These are phyloP conservation scores for Latrodectus hesperus DNA, from an alignment of 2,888 invertebrate species.

Conservation along the genomic window DNA sequence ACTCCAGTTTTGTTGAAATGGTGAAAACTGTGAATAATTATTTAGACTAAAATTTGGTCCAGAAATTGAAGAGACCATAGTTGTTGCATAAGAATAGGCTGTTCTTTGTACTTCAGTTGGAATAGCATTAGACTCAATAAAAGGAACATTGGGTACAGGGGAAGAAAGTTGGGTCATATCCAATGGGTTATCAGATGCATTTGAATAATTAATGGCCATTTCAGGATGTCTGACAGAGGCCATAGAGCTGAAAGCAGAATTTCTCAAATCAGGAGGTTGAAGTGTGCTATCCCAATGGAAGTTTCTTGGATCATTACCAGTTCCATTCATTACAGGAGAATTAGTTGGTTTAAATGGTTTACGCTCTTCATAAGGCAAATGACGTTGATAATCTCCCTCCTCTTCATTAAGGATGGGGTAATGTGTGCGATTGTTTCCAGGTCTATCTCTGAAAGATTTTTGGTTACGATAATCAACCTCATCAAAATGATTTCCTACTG, in stretches of 20 bases:
- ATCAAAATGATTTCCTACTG: not conserved
- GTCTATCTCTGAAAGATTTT: not conserved
- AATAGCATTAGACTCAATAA: not conserved
- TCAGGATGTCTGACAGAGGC: slow-evolving; percentile 11
- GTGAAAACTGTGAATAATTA: not conserved
- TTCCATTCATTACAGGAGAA: not conserved
- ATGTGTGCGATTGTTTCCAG: not conserved
- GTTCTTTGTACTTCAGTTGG: slow-evolving; percentile 36
- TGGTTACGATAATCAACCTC: not conserved
- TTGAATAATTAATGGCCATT: not conserved
- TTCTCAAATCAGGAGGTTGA: no score
- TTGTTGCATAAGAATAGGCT: slow-evolving; percentile 16
- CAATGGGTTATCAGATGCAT: not conserved
- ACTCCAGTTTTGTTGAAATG: not conserved
- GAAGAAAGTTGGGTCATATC: slow-evolving; percentile 3
- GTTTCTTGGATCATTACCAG: not conserved
- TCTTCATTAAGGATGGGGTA: not conserved
- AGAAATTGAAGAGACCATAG: slow-evolving; percentile 36
- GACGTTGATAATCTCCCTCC: not conserved
- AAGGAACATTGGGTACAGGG: not conserved
- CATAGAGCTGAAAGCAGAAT: not conserved
- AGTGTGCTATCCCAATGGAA: not conserved
- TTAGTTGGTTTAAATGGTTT: not conserved
- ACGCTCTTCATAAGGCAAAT: not conserved
- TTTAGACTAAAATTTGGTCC: not conserved